A percentile compares a stretch with the other conserved stretches of the same genome.
Evolutionary conservation across 2,797 vertebrate genomes (phyloP).

Genomic region (Holocentrus rufus): DNA sequence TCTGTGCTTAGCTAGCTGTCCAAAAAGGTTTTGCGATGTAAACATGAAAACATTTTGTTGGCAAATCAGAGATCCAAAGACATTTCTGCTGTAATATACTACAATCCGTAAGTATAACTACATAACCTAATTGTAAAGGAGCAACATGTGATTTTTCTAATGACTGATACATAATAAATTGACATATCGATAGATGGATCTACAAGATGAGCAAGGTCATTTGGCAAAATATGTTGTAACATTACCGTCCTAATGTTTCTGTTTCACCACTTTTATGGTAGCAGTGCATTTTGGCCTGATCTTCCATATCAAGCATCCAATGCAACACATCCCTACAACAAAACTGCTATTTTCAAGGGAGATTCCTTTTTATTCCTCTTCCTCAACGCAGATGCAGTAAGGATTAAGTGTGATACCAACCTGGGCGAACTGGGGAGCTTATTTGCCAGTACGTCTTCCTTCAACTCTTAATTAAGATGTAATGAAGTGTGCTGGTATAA

Average conservation of each 20-base stretch:
- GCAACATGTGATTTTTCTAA: too few species aligned
- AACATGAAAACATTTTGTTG: not conserved
- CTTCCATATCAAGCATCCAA: too few species aligned
- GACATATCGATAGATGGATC: too few species aligned
- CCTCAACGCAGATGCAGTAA: conserved; percentile 21
- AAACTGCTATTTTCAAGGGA: too few species aligned
- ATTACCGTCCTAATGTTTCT: too few species aligned
- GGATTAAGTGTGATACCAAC: conserved; percentile 4
- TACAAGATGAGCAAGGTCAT: too few species aligned
- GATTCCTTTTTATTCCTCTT: too few species aligned
- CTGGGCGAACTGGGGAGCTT: conserved; percentile 6
- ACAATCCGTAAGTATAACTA: not conserved
- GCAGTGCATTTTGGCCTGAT: too few species aligned
- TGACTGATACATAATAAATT: too few species aligned
- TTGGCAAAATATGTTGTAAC: too few species aligned
- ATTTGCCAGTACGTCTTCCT: not conserved
- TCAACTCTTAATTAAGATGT: not conserved
- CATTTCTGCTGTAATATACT: not conserved
- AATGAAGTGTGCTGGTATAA: conserved; percentile 1
- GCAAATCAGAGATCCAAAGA: not conserved
- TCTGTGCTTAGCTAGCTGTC: not conserved
- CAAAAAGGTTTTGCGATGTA: not conserved
- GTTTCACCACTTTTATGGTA: too few species aligned
- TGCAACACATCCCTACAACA: too few species aligned
- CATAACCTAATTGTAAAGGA: not conserved